Evolutionary conservation across 2,113 vertebrate genomes (phyloP), one percentile per base, ranked within the genome.

Genomic region (Sitta europaea): DNA sequence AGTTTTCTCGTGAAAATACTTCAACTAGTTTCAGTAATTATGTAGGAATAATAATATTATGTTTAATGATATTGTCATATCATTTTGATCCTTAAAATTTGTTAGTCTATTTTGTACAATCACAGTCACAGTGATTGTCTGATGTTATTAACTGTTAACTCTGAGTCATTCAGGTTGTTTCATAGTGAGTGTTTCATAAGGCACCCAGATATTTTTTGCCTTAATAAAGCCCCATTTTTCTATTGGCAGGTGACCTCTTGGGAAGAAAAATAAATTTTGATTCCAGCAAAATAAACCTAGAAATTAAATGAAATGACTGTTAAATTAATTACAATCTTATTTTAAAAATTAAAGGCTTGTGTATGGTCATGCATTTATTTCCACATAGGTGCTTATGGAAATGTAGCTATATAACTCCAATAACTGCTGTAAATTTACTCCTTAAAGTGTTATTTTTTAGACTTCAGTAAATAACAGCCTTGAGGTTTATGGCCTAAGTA

Each of bases 391-490:
- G 38, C 11, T 88, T 76, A 76, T 31, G n/a, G 68, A 66, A 58
- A 85, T 86, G 93, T 58, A 83, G 16, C 35, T 42, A 27, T 36
- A 78, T 13, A 70, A 35, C 25, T 88, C n/a, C 35, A 59, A 81
- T 35, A 95, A 96, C 74, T 35, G 22, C 43, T 84, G 63, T 92
- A 94, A 97, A 92, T 86, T 25, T 85, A 77, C 76, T 91, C 80
- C 51, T 89, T 54, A 25, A 38, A 79, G 42, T 92, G 87, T 93
- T 93, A 58, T 80, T 96, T 96, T 92, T 35, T 66, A 92, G 70
- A 53, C 47, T 82, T 85, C 83, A 74, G n/a, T 94, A 96, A 96
- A 89, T 84, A 96, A 75, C 45, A 91, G 40, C 48, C 43, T 80
- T 68, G 43, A 80, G 23, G 29, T 93, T 95, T 94, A 95, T 31